These are phyloP conservation scores for Rhimphoctona megacephalus DNA, from an alignment of 2,888 invertebrate species.

Conservation along the genomic window DNA sequence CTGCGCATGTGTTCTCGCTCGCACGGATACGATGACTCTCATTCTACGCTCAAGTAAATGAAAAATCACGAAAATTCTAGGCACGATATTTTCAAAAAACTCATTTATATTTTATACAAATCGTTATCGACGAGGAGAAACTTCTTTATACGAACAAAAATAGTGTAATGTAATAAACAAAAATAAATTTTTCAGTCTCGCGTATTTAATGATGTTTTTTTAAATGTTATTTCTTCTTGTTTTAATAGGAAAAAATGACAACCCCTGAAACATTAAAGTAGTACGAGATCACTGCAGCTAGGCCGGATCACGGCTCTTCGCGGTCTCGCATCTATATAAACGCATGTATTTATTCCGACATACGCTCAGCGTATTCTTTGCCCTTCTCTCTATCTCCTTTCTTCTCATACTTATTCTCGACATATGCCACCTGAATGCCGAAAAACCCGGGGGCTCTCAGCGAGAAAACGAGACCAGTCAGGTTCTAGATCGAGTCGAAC, in stretches of 20 bases:
- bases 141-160: background rate
- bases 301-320: slow-evolving; percentile 76
- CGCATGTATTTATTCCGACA: slow-evolving; percentile 66
- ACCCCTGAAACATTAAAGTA: slow-evolving; percentile 73
- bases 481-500: slow-evolving; percentile 79
- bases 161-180: background rate
- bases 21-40: slow-evolving; percentile 68
- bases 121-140: background rate
- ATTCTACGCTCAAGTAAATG: slow-evolving; percentile 22
- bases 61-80: slow-evolving; percentile 50
- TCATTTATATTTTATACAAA: background rate
- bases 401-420: slow-evolving; percentile 68
- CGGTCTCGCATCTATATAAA: slow-evolving; percentile 61
- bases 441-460: slow-evolving; percentile 79
- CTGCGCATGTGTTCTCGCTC: slow-evolving; percentile 61
- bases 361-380: slow-evolving; percentile 70
- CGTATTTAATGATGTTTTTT: background rate
- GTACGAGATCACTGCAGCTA: slow-evolving; percentile 77
- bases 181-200: background rate
- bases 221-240: background rate
- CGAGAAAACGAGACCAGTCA: slow-evolving; percentile 73
- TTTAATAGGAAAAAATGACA: slow-evolving; percentile 71
- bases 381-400: slow-evolving; percentile 18
- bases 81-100: slow-evolving; percentile 14
- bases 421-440: slow-evolving; percentile 83